Percentiles rank a stretch among this genome's conserved stretches.
Evolutionary conservation across 1,140 invertebrate genomes (phyloP).

Genomic region (Sarcophaga peregrina): DNA sequence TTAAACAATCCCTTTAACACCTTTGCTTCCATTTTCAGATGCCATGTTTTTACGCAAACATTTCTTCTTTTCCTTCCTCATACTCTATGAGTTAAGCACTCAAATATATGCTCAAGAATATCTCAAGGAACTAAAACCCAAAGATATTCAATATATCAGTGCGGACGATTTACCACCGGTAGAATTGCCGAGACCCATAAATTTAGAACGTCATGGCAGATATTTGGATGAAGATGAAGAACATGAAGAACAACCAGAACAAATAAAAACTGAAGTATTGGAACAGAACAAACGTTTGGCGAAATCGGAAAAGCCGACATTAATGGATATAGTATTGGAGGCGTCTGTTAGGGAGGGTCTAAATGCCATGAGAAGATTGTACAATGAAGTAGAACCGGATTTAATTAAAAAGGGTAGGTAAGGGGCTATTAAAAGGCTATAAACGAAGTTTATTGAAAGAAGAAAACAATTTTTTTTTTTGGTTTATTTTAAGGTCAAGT

Average conservation of each 20-base stretch:
- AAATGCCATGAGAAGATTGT: constrained; percentile 62
- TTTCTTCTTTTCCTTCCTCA: constrained; percentile 10
- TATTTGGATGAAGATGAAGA: constrained; percentile 25
- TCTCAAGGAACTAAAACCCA: not conserved
- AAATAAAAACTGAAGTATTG: not conserved
- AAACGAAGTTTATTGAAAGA: not conserved
- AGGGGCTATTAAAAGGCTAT: not conserved
- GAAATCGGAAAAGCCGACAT: constrained; percentile 46
- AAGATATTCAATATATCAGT: not conserved
- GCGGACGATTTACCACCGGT: constrained; percentile 15
- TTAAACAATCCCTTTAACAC: too few relatives aligned
- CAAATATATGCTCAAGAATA: not conserved
- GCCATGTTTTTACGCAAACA: constrained; percentile 26
- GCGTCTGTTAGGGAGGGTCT: constrained; percentile 61
- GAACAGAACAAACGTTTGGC: not conserved
- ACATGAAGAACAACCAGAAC: not conserved
- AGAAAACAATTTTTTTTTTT: constrained; percentile 20
- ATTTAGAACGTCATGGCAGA: not conserved
- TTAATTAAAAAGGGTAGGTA: constrained; percentile 60
- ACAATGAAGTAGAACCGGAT: constrained; percentile 60
- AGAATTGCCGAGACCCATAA: not conserved
- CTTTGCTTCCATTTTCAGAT: not conserved
- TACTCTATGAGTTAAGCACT: constrained; percentile 18
- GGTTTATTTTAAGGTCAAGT: constrained; percentile 57
- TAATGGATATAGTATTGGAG: constrained; percentile 63